Conservation (phyloP, 23 tunicate genomes). For the Styela clava region DNA sequence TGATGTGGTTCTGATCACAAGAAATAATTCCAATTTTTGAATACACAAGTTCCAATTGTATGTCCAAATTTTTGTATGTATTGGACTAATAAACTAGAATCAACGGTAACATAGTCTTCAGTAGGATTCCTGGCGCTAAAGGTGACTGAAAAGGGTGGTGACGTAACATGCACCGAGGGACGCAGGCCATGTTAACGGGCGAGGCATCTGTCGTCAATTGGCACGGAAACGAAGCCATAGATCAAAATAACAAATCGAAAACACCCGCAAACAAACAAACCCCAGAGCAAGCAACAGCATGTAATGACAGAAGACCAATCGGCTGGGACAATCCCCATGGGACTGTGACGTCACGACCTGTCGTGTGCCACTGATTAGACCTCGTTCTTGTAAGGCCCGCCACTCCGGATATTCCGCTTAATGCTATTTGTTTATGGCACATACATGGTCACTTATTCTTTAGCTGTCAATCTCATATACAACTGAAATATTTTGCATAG, state of each 20-base stretch:
- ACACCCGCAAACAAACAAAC: neutral
- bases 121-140: neutral
- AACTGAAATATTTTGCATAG: slow-evolving; percentile 3
- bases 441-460: neutral
- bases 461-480: neutral
- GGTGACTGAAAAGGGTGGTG: neutral
- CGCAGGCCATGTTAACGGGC: neutral
- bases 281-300: neutral
- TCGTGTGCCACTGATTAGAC: neutral
- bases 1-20: too few relatives aligned
- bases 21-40: too few relatives aligned
- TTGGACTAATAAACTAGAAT: too few relatives aligned
- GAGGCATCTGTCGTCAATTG: neutral
- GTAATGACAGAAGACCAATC: neutral
- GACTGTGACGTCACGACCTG: neutral
- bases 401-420: too few relatives aligned
- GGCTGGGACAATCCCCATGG: neutral
- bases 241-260: neutral
- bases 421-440: too few relatives aligned
- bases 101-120: neutral
- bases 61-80: too few relatives aligned
- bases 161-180: neutral
- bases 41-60: too few relatives aligned
- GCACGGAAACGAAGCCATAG: neutral
- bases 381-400: neutral